Percentiles rank a stretch among this genome's conserved stretches.
phyloP scores from a whole-genome alignment of 2,888 invertebrate species.

The Mythimna lalbum region DNA sequence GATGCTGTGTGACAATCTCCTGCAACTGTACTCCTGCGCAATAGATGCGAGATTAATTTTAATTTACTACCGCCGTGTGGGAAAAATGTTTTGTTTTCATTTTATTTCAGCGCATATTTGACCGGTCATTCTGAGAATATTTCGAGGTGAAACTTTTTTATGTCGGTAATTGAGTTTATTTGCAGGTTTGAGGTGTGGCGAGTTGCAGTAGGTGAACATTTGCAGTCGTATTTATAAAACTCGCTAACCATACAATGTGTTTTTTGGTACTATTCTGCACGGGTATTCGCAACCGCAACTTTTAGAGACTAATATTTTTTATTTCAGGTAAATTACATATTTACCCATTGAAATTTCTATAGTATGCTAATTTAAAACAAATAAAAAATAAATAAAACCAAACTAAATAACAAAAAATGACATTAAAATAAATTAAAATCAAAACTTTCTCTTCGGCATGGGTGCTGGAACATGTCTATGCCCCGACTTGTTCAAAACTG shows the following conservation, averaged over 20 bases:
- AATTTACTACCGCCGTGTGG: constrained; percentile 48
- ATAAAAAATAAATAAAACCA: too few relatives aligned
- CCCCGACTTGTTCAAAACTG: neutral
- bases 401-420: too few relatives aligned
- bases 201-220: neutral
- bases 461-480: too few relatives aligned
- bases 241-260: too few relatives aligned
- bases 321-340: too few relatives aligned
- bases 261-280: too few relatives aligned
- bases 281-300: too few relatives aligned
- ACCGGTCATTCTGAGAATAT: constrained; percentile 63
- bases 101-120: constrained; percentile 57
- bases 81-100: constrained; percentile 61
- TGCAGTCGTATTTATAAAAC: neutral
- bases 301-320: too few relatives aligned
- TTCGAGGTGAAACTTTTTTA: constrained; percentile 47
- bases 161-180: constrained; percentile 32
- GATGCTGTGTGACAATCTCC: constrained; percentile 38
- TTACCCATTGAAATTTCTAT: too few relatives aligned
- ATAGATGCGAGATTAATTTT: constrained; percentile 50
- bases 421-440: too few relatives aligned
- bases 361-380: too few relatives aligned
- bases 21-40: constrained; percentile 36
- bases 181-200: constrained; percentile 17
- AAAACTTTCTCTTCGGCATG: too few relatives aligned